phyloP scores from a whole-genome alignment of 2,797 vertebrate species.

The Dipus sagitta region DNA sequence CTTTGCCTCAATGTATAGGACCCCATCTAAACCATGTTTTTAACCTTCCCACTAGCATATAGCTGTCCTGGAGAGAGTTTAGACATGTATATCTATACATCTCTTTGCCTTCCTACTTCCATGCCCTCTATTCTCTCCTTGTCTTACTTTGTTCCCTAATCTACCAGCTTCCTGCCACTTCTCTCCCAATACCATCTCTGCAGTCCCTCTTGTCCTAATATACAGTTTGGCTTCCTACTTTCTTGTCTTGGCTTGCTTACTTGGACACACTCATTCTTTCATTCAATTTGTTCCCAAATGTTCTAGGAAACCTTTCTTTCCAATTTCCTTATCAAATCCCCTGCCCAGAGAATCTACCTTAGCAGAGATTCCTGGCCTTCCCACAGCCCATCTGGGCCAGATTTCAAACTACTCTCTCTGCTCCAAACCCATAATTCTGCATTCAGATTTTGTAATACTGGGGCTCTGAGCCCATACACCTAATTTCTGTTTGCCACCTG shows the following conservation, averaged over 20 bases:
- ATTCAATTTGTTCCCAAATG: constrained; percentile 46
- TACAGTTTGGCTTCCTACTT: constrained; percentile 10
- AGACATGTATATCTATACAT: background rate
- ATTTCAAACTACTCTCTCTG: constrained; percentile 40
- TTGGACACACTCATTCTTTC: constrained; percentile 35
- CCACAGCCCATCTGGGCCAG: background rate
- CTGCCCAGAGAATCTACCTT: constrained; percentile 2
- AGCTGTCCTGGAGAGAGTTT: background rate
- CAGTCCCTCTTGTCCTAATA: background rate
- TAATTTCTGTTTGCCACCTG: constrained; percentile 29
- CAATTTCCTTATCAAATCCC: constrained; percentile 12
- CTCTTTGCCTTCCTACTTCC: background rate
- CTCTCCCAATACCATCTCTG: background rate
- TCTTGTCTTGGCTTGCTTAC: constrained; percentile 1
- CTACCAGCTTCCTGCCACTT: constrained; percentile 3
- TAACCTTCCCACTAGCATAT: background rate
- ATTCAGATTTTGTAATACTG: background rate
- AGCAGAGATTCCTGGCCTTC: constrained; percentile 6
- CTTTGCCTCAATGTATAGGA: background rate
- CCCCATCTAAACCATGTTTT: background rate
- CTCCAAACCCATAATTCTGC: background rate
- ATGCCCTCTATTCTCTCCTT: background rate
- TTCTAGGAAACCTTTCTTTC: constrained; percentile 49
- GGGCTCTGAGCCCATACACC: background rate
- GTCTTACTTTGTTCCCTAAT: background rate